A percentile compares a stretch with the other conserved stretches of the same genome.
These are phyloP conservation scores for Polyergus mexicanus DNA, from an alignment of 1,140 invertebrate genomes.

Conservation along the genomic window DNA sequence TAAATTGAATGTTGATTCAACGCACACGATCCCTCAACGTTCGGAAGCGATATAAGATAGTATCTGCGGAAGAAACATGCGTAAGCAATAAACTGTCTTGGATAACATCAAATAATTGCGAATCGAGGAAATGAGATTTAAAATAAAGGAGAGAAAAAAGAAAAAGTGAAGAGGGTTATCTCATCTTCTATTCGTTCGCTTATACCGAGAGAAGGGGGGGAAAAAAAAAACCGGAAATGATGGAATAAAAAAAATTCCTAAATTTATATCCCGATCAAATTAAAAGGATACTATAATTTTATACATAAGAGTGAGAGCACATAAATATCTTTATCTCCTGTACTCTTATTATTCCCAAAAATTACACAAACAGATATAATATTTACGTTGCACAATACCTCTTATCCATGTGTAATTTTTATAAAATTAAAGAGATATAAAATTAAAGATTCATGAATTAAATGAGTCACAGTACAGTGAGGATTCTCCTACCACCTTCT, in stretches of 20 bases:
- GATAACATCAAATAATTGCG: not conserved
- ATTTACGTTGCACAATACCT: not conserved
- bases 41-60: not conserved
- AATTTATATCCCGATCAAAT: not conserved
- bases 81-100: not conserved
- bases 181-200: not conserved
- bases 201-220: too few species aligned
- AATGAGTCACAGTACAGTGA: conserved; percentile 37
- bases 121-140: not conserved
- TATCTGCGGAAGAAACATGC: not conserved
- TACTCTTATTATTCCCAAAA: not conserved
- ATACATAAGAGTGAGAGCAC: not conserved
- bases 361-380: not conserved
- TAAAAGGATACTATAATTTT: not conserved
- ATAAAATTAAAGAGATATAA: not conserved
- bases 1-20: conserved; percentile 36
- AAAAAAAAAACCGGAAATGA: not conserved
- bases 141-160: not conserved
- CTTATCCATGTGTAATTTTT: not conserved
- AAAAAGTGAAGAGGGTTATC: not conserved
- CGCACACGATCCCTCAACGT: not conserved
- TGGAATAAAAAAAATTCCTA: not conserved
- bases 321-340: conserved; percentile 13
- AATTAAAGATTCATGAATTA: conserved; percentile 14
- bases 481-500: conserved; percentile 60